Conservation (phyloP, 2,113 vertebrate genomes). For the Agelaius tricolor region DNA sequence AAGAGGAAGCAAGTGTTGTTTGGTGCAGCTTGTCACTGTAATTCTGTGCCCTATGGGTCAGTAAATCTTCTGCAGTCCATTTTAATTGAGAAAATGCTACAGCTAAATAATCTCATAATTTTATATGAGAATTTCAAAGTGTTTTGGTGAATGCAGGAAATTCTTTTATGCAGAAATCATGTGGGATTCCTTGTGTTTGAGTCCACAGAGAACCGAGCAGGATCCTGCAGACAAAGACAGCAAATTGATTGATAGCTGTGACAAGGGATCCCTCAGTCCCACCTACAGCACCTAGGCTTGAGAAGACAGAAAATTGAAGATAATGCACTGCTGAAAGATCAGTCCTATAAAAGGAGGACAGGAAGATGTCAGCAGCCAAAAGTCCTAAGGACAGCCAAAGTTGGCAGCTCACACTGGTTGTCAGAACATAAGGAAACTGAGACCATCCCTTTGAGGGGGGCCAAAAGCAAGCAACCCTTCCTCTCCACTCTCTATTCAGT, state of each 20-base stretch:
- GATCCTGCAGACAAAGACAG: background rate
- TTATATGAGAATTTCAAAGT: background rate
- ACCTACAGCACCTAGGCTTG: background rate
- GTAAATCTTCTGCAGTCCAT: background rate
- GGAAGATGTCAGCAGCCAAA: background rate
- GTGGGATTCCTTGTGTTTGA: background rate
- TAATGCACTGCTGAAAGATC: background rate
- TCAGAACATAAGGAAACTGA: background rate
- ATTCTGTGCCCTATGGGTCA: background rate
- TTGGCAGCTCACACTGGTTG: accelerated
- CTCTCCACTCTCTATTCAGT: background rate
- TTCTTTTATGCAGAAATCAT: accelerated
- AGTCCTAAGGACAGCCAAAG: background rate
- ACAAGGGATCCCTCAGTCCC: background rate
- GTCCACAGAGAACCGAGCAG: background rate
- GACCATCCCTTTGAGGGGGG: background rate
- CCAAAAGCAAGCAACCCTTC: background rate
- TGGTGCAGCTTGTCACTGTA: background rate
- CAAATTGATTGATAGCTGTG: background rate
- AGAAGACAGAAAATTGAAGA: background rate
- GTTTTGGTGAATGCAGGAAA: background rate
- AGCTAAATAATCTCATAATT: background rate
- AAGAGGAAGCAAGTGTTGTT: background rate
- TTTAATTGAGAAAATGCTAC: background rate
- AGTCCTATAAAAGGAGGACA: background rate